Evolutionary conservation across 2,113 vertebrate species (phyloP).

Genomic region (Amia ocellicauda): DNA sequence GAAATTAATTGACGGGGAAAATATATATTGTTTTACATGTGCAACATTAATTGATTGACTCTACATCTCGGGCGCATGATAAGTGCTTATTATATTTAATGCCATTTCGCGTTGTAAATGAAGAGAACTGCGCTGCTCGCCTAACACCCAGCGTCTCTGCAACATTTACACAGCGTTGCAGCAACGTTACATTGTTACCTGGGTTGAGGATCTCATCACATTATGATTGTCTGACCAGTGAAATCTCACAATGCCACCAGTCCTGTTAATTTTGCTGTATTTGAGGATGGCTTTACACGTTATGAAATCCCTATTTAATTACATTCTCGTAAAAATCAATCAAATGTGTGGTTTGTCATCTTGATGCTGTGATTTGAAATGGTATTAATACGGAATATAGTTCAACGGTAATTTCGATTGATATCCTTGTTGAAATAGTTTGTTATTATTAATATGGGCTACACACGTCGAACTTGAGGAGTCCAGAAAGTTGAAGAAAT

Average conservation of each 20-base stretch:
- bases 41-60: no score
- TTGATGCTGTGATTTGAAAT: not conserved
- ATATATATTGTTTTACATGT: no score
- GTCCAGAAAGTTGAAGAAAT: no score
- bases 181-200: no score
- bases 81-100: not conserved
- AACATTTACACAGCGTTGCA: no score
- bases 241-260: not conserved
- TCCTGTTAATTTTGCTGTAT: not conserved
- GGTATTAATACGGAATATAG: no score
- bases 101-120: constrained; percentile 4
- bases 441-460: no score
- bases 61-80: not conserved
- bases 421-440: not conserved
- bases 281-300: not conserved
- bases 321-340: constrained; percentile 1
- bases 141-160: no score
- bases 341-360: not conserved
- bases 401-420: no score
- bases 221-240: not conserved
- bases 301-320: constrained; percentile 2
- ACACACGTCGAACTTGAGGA: no score
- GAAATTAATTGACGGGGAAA: not conserved
- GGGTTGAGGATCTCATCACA: not conserved
- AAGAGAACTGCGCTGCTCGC: not conserved